These are phyloP conservation scores for Gyps fulvus DNA, from an alignment of 2,113 vertebrate genomes.

Conservation along the genomic window DNA sequence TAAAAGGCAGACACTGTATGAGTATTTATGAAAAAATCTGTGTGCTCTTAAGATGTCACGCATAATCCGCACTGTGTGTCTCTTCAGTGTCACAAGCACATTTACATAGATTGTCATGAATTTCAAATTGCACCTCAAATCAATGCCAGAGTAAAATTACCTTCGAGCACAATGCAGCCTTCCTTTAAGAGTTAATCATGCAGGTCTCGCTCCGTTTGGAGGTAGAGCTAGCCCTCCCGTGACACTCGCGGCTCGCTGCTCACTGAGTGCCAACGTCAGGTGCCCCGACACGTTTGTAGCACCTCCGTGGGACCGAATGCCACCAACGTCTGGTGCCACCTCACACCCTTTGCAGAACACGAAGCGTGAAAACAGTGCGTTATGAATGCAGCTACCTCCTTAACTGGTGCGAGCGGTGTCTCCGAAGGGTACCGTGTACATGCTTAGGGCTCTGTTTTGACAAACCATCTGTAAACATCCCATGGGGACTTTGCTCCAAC, in stretches of 20 bases:
- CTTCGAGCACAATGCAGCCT: slow-evolving; percentile 37
- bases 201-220: not conserved
- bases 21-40: slow-evolving; percentile 74
- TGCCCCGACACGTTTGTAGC: fast-evolving
- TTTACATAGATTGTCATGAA: slow-evolving; percentile 77
- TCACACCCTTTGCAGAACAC: not conserved
- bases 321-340: not conserved
- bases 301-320: not conserved
- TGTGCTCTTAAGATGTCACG: slow-evolving; percentile 75
- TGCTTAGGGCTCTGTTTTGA: not conserved
- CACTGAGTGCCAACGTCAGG: fast-evolving
- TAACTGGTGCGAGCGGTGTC: fast-evolving
- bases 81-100: slow-evolving; percentile 77
- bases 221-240: not conserved
- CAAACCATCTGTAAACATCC: not conserved
- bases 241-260: not conserved
- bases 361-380: fast-evolving
- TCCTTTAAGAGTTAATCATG: slow-evolving; percentile 46
- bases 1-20: slow-evolving; percentile 70
- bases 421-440: not conserved
- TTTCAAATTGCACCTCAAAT: slow-evolving; percentile 76
- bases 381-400: not conserved
- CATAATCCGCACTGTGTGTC: slow-evolving; percentile 71
- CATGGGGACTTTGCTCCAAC: not conserved
- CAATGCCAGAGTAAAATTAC: slow-evolving; percentile 68